Evolutionary conservation across 2,113 vertebrate species (phyloP).

Genomic region (Cynopterus brachyotis): DNA sequence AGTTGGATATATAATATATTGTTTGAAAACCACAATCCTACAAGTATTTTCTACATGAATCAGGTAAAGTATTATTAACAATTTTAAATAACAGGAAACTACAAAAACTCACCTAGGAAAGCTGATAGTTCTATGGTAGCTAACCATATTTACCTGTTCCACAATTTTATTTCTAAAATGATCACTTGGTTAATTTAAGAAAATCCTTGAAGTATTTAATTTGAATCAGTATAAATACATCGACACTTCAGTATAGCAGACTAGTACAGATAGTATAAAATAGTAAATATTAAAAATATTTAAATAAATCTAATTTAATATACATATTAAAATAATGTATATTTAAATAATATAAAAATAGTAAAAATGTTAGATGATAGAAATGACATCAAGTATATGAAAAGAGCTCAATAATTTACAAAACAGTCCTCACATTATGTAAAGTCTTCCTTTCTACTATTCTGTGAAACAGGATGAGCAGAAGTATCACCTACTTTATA

Average conservation of each 20-base stretch:
- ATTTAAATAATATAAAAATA: too few species aligned
- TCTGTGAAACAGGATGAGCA: neutral
- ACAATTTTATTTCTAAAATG: slow-evolving; percentile 39
- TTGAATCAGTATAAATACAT: neutral
- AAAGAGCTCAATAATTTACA: neutral
- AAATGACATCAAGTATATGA: neutral
- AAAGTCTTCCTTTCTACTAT: neutral
- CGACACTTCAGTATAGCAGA: neutral
- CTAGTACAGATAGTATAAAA: neutral
- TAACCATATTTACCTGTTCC: neutral
- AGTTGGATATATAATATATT: neutral
- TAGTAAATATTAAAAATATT: neutral
- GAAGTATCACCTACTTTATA: neutral
- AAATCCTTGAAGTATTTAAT: neutral
- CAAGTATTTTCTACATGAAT: neutral
- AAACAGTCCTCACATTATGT: neutral
- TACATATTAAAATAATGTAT: too few species aligned
- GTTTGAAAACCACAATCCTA: neutral
- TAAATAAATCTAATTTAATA: too few species aligned
- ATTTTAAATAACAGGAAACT: neutral
- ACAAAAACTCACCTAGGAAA: neutral
- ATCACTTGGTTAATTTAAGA: neutral
- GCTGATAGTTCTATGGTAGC: neutral
- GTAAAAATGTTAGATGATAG: neutral
- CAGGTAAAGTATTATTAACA: neutral